phyloP scores from a whole-genome alignment of 1,140 invertebrate genomes.

The Palaemon carinicauda region DNA sequence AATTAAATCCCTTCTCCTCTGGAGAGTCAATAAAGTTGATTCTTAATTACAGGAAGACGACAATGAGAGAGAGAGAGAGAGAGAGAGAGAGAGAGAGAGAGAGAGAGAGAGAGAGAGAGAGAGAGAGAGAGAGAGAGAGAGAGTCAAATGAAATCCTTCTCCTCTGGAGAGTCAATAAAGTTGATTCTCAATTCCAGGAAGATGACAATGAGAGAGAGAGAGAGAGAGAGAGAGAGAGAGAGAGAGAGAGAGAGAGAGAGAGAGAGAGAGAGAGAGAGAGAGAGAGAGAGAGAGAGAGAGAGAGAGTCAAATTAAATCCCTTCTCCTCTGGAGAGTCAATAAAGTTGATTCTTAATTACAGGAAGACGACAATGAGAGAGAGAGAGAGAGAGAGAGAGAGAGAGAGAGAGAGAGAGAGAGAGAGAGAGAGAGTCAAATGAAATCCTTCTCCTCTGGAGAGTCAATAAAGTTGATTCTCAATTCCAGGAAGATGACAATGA shows the following conservation, averaged over 20 bases:
- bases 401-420: background rate
- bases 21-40: too few relatives aligned
- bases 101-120: background rate
- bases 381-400: background rate
- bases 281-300: background rate
- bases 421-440: too few relatives aligned
- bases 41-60: background rate
- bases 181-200: background rate
- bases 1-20: too few relatives aligned
- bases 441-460: too few relatives aligned
- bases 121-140: background rate
- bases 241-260: background rate
- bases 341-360: too few relatives aligned
- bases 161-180: too few relatives aligned
- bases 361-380: background rate
- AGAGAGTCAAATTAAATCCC: too few relatives aligned
- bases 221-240: background rate
- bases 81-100: background rate
- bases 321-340: too few relatives aligned
- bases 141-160: too few relatives aligned
- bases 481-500: background rate
- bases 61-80: background rate
- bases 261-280: background rate
- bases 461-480: too few relatives aligned
- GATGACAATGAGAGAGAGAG: background rate